phyloP scores from a whole-genome alignment of 2,113 vertebrate species.

The Pithys albifrons region DNA sequence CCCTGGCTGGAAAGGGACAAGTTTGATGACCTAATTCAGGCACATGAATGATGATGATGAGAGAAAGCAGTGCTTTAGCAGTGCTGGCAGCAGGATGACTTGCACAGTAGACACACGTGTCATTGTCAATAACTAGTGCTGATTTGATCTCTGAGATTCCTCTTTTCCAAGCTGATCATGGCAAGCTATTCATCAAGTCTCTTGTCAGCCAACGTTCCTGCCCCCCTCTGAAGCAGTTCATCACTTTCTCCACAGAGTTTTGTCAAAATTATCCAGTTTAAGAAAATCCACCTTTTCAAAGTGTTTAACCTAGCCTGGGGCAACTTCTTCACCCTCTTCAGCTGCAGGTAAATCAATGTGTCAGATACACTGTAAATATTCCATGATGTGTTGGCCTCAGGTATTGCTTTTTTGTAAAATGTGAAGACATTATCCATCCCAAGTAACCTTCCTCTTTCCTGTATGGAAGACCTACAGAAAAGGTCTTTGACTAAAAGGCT shows the following conservation, averaged over 20 bases:
- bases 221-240: background rate
- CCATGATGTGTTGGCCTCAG: background rate
- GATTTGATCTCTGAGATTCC: background rate
- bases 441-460: background rate
- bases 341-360: background rate
- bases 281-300: background rate
- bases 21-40: background rate
- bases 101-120: background rate
- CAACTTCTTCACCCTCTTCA: background rate
- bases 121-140: background rate
- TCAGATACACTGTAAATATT: background rate
- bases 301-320: background rate
- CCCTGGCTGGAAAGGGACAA: background rate
- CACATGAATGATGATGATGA: background rate
- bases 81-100: background rate
- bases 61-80: rapidly evolving
- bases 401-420: background rate
- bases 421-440: background rate
- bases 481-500: background rate
- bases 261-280: background rate
- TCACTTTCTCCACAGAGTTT: background rate
- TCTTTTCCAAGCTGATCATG: background rate
- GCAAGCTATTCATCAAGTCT: background rate
- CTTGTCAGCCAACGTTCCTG: background rate
- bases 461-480: background rate